phyloP scores from a whole-genome alignment of 2,113 vertebrate species.

The Phyllopteryx taeniolatus region DNA sequence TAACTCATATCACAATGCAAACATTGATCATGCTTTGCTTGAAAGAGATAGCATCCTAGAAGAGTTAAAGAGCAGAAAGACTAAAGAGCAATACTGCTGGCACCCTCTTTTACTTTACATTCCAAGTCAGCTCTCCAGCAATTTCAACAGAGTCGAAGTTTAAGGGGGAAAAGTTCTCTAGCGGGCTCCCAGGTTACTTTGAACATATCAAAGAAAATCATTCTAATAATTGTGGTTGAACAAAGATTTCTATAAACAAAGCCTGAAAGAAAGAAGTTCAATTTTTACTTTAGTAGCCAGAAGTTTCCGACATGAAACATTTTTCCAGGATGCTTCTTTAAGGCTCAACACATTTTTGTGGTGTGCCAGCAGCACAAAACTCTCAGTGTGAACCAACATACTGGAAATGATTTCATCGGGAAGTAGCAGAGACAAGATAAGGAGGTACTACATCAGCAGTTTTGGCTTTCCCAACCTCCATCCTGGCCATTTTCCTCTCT shows the following conservation, averaged over 20 bases:
- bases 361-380: conserved; percentile 74
- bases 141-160: not conserved
- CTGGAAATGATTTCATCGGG: conserved; percentile 59
- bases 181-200: not conserved
- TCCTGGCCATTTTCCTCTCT: conserved; percentile 89
- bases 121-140: conserved; percentile 5
- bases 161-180: not conserved
- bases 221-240: not conserved
- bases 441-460: conserved; percentile 29
- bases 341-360: conserved; percentile 1
- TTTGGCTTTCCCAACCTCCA: conserved; percentile 86
- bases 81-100: conserved; percentile 89
- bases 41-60: conserved; percentile 78
- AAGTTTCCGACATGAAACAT: conserved; percentile 12
- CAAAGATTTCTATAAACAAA: not conserved
- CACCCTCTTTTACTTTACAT: conserved; percentile 59
- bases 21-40: conserved; percentile 92
- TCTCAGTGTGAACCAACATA: conserved; percentile 65
- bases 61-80: conserved; percentile 83
- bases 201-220: not conserved
- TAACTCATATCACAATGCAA: conserved; percentile 82
- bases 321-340: not conserved
- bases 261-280: not conserved
- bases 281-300: not conserved
- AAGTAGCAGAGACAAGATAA: conserved; percentile 43